Evolutionary conservation across 2,113 vertebrate species (phyloP), one percentile per base, ranked within the genome.

Genomic region (Gallinago undulata): DNA sequence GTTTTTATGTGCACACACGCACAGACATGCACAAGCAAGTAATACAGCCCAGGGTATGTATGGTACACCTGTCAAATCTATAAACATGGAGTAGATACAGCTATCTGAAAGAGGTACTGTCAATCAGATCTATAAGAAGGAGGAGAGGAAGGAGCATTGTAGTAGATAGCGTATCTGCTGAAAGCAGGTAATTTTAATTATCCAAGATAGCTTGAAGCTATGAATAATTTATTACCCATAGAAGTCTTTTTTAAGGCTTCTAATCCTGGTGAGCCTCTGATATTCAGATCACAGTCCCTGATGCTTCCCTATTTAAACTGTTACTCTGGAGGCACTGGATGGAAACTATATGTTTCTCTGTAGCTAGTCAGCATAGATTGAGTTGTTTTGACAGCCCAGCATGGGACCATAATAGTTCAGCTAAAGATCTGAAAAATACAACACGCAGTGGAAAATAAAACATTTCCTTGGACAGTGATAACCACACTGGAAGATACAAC

Each of bases 161-260:
- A 68, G 63, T 97, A 97, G 97, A 97, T 97, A 73, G 86, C 77
- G 95, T 98, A 97, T 97, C 97, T 98, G 93, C 94, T 96, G 94
- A 97, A 97, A 98, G 97, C 93, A 96, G 88, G 93, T 97, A 95
- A 97, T 98, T 98, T 98, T 98, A 97, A 98, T 98, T 98, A 98
- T 98, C 97, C 84, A 94, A 91, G 91, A 86, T 96, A 96, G 86
- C 96, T 97, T 91, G 95, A 96, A 97, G 85, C 87, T 96, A 98
- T 98, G 96, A 98, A 98, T 98, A 97, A 98, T 95, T 97, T 97
- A 98, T 97, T 97, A 98, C 76, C 93, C 84, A 77, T 23, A 94
- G 62, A 96, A 93, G 78, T 63, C n/a, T 90, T 86, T 95, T 90
- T 96, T 81, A 92, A 92, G 47, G 23, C 64, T 97, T 89, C 82